Conservation (phyloP, 2,113 vertebrate genomes). For the Empidonax alnorum region DNA sequence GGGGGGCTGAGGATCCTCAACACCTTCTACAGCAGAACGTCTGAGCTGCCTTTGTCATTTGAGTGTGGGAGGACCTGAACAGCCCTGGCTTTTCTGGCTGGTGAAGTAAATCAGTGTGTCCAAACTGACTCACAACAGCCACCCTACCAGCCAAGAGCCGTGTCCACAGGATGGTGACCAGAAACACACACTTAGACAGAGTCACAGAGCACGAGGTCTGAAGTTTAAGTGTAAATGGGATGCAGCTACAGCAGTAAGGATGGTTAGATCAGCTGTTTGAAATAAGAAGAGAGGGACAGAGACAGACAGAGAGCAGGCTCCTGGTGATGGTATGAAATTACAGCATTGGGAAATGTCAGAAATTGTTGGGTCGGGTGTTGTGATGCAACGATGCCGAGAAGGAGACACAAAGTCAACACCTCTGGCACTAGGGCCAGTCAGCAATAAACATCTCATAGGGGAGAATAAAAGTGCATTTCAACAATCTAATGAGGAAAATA, state of each 20-base stretch:
- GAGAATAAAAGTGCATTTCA: slow-evolving; percentile 55
- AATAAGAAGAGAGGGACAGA: neutral
- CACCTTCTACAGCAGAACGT: neutral
- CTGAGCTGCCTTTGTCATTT: neutral
- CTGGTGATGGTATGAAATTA: neutral
- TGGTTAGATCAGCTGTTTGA: neutral
- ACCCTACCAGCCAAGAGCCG: neutral
- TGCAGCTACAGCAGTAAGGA: neutral
- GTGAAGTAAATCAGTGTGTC: neutral
- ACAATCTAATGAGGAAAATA: slow-evolving; percentile 52
- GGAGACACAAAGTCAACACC: slow-evolving; percentile 54
- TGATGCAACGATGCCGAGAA: neutral
- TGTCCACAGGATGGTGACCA: neutral
- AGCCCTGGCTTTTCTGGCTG: neutral
- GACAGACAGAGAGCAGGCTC: neutral
- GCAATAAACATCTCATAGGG: slow-evolving; percentile 44
- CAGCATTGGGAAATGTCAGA: slow-evolving; percentile 26
- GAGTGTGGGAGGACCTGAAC: neutral
- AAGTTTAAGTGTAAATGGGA: neutral
- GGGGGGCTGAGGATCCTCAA: neutral
- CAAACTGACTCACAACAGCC: neutral
- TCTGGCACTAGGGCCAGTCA: neutral
- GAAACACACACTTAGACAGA: neutral
- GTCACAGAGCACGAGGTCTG: neutral
- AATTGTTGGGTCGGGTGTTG: neutral